Evolutionary conservation across 2,113 vertebrate species (phyloP), one percentile per base, ranked within the genome.

Genomic region (Lates calcarifer): DNA sequence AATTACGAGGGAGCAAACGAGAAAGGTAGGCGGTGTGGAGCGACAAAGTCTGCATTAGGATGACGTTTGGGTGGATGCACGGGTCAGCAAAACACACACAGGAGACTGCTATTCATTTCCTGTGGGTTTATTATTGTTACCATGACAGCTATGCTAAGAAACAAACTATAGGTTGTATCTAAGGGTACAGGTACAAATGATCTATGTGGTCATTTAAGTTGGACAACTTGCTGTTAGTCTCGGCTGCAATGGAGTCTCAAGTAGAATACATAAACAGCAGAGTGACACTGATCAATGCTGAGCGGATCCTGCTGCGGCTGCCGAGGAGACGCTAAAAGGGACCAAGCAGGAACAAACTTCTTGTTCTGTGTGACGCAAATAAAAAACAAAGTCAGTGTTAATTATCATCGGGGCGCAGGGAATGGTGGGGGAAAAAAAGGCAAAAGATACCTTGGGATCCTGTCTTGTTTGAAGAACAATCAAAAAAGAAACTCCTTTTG

Each of bases 261-360:
- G 63, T 77, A 83, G 82, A 89, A 86, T 89, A 68, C 69, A 84
- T 35, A 80, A 92, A 71, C 82, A 73, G 71, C 63, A 4, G 3
- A 53, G 62, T 73, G 87, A 85, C 85, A 73, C 71, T 79, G 77
- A 91, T 87, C 76, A 71, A 70, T 89, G 69, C 28, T 0, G 33
- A 82, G 47, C 18, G 20, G 61, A 75, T 82, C 82, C 74, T 39
- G 57, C 74, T 64, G 70, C 28, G 9, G 57, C 45, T 47, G 37
- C 58, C 1, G 68, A 65, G 69, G 68, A 73, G 53, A 71, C 6
- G 49, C 67, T 62, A 22, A 65, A 22, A 64, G 57, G 60, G 49
- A n/a, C 22, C 4, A 18, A 47, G 62, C 60, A 72, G 41, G 47
- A 35, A 63, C 63, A 79, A 74, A 77, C 58, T 55, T 82, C 56